These are phyloP conservation scores for Catocala sponsa DNA, from an alignment of 2,888 invertebrate genomes.

Conservation along the genomic window DNA sequence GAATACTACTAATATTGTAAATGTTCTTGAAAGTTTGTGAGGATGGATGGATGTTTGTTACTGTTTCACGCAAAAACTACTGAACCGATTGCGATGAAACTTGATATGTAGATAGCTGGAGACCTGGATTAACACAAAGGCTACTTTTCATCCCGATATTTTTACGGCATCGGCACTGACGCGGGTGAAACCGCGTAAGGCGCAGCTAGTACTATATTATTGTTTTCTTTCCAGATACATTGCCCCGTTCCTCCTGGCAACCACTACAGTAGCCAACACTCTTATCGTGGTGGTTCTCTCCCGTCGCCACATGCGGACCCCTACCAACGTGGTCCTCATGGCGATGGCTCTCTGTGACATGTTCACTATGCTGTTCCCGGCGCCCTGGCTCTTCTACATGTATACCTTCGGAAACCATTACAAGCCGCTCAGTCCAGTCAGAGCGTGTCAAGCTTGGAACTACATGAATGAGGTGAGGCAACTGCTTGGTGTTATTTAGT, in stretches of 20 bases:
- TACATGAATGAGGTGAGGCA: constrained; percentile 92
- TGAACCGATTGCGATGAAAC: too few species aligned
- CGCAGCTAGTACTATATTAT: too few species aligned
- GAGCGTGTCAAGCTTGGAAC: constrained; percentile 93
- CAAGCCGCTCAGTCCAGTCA: constrained; percentile 92
- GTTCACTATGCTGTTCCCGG: constrained; percentile 96
- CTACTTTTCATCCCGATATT: too few species aligned
- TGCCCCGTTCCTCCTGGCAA: constrained; percentile 94
- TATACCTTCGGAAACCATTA: constrained; percentile 96
- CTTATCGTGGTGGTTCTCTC: constrained; percentile 96
- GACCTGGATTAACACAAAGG: too few species aligned
- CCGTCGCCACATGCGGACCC: constrained; percentile 96
- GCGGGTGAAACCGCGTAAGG: too few species aligned
- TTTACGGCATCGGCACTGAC: too few species aligned
- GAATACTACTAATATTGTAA: too few species aligned
- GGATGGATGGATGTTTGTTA: too few species aligned
- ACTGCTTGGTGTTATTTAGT: too few species aligned
- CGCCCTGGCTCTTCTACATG: constrained; percentile 97
- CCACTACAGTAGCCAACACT: constrained; percentile 97
- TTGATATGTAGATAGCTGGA: too few species aligned
- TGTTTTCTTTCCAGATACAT: constrained; percentile 81
- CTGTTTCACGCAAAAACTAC: too few species aligned
- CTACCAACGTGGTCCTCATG: constrained; percentile 97
- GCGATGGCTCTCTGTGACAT: constrained; percentile 99
- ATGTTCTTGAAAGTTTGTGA: too few species aligned